These are phyloP conservation scores for Sinocyclocheilus anophthalmus DNA, from an alignment of 2,113 vertebrate species.

Conservation along the genomic window DNA sequence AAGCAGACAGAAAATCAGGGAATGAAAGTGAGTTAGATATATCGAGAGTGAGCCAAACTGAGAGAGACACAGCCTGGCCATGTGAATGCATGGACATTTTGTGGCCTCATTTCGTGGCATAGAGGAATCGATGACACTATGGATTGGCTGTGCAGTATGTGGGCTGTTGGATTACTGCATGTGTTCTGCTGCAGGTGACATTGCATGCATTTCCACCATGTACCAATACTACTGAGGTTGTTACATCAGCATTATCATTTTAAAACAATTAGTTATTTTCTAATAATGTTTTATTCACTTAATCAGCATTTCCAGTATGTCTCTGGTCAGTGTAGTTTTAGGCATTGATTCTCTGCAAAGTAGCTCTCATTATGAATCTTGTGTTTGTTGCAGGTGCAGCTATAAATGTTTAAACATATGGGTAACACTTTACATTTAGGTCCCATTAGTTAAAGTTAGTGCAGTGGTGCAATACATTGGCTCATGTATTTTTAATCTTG, in stretches of 20 bases:
- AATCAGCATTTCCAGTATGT: background rate
- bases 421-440: no score
- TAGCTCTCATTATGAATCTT: background rate
- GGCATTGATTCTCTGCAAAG: background rate
- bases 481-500: no score
- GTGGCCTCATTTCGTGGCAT: conserved; percentile 49
- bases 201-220: background rate
- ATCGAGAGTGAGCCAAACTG: background rate
- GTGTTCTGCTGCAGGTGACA: conserved; percentile 33
- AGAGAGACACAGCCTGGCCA: conserved; percentile 21
- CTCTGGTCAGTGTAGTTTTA: background rate
- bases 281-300: background rate
- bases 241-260: background rate
- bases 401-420: background rate
- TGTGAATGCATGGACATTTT: conserved; percentile 55
- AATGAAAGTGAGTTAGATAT: background rate
- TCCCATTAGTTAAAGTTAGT: no score
- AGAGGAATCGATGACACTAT: conserved; percentile 54
- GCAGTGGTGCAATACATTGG: no score
- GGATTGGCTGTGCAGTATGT: conserved; percentile 46
- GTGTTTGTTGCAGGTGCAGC: background rate
- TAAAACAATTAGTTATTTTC: background rate
- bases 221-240: background rate
- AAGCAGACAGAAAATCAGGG: background rate
- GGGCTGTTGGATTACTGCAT: conserved; percentile 37